A percentile compares a stretch with the other conserved stretches of the same genome.
phyloP scores from a whole-genome alignment of 2,888 invertebrate genomes.

The Oegoconia quadripuncta region DNA sequence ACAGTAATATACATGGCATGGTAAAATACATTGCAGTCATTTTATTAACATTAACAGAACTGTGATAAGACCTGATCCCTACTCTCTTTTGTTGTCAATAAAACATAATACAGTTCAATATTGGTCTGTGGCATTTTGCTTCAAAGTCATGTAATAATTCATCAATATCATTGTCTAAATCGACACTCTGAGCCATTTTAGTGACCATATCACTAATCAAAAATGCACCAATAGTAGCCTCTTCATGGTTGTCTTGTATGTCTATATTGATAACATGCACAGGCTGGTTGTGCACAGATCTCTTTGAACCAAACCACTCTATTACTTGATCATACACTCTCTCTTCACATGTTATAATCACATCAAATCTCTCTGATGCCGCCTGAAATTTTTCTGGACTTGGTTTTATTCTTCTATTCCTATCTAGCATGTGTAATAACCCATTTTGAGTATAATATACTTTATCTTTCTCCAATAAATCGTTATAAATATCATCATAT shows the following conservation, averaged over 20 bases:
- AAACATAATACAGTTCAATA: slow-evolving; percentile 96
- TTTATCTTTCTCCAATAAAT: slow-evolving; percentile 93
- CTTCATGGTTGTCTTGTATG: slow-evolving; percentile 99
- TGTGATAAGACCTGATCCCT: too few species aligned
- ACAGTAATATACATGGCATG: neutral
- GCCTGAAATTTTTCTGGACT: slow-evolving; percentile 97
- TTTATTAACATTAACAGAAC: neutral
- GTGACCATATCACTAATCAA: slow-evolving; percentile 97
- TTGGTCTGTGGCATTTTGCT: slow-evolving; percentile 88
- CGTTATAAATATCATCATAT: slow-evolving; percentile 97
- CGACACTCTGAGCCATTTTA: slow-evolving; percentile 92
- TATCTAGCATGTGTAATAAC: slow-evolving; percentile 97
- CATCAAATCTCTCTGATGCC: slow-evolving; percentile 93
- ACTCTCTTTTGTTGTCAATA: slow-evolving; percentile 80
- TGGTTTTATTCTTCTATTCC: slow-evolving; percentile 96
- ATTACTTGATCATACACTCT: slow-evolving; percentile 99
- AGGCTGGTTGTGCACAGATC: slow-evolving; percentile 89
- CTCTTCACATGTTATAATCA: slow-evolving; percentile 98
- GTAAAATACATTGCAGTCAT: neutral
- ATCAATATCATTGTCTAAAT: slow-evolving; percentile 98
- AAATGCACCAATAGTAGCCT: slow-evolving; percentile 99
- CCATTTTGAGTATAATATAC: slow-evolving; percentile 98
- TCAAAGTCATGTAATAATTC: slow-evolving; percentile 97
- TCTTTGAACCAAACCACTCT: slow-evolving; percentile 92
- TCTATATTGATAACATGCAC: slow-evolving; percentile 99